Conservation (phyloP, 2,113 vertebrate genomes). For the Trichechus manatus region DNA sequence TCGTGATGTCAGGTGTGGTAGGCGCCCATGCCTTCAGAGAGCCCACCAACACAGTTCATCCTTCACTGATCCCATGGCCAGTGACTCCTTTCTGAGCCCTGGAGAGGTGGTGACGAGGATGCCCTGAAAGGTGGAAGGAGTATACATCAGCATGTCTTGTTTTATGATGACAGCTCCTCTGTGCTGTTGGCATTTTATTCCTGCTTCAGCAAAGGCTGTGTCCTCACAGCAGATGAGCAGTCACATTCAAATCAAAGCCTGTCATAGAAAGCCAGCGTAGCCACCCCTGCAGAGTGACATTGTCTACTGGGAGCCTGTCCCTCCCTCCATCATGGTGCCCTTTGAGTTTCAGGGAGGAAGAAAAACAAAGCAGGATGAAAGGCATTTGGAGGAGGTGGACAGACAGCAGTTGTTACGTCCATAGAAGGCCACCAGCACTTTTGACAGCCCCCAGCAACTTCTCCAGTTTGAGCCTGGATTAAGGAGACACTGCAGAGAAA, state of each 20-base stretch:
- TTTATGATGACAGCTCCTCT: fast-evolving
- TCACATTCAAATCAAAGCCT: background rate
- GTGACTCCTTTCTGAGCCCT: background rate
- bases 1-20: fast-evolving
- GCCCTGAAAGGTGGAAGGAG: background rate
- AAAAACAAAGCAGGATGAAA: background rate
- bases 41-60: fast-evolving
- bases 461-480: background rate
- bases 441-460: fast-evolving
- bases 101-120: background rate
- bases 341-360: background rate
- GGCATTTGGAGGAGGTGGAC: background rate
- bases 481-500: background rate
- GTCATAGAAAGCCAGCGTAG: background rate
- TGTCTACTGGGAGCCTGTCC: background rate
- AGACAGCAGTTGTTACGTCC: background rate
- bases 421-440: no score
- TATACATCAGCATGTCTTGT: fast-evolving
- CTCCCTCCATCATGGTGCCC: background rate
- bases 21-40: background rate
- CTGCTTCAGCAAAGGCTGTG: background rate
- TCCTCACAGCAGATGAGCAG: background rate
- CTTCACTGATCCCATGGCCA: background rate
- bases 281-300: background rate
- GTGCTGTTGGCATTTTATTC: background rate